Conservation (phyloP, 1,140 invertebrate genomes). For the Diorhabda sublineata region DNA sequence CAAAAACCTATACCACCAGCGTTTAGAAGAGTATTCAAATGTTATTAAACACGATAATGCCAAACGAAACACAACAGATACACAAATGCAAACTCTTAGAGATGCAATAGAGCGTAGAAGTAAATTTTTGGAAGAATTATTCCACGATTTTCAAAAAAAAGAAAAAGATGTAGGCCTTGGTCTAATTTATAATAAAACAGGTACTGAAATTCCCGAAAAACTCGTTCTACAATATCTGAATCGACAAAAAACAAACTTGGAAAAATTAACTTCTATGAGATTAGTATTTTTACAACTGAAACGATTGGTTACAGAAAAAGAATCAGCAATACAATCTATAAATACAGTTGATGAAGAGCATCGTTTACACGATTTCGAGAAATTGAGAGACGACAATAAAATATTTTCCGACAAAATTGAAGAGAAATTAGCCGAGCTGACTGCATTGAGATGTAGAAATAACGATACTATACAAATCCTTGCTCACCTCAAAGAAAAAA, state of each 20-base stretch:
- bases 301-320: constrained; percentile 26
- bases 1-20: constrained; percentile 30
- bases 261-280: constrained; percentile 29
- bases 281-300: constrained; percentile 32
- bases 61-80: constrained; percentile 19
- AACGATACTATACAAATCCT: constrained; percentile 37
- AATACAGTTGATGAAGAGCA: constrained; percentile 34
- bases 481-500: constrained; percentile 43
- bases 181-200: constrained; percentile 39
- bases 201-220: constrained; percentile 38
- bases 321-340: constrained; percentile 20
- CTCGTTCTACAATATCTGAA: constrained; percentile 29
- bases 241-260: constrained; percentile 26
- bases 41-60: constrained; percentile 22
- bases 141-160: constrained; percentile 25
- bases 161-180: constrained; percentile 35
- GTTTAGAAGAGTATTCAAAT: constrained; percentile 32
- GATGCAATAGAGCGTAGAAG: constrained; percentile 25
- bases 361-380: constrained; percentile 41
- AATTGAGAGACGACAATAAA: constrained; percentile 41
- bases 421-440: constrained; percentile 42
- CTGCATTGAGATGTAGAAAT: constrained; percentile 35
- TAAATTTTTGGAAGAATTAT: constrained; percentile 20
- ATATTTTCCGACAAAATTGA: constrained; percentile 45
- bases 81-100: constrained; percentile 28